Percentiles rank a stretch among this genome's conserved stretches.
Conservation (phyloP, 2,888 invertebrate genomes). For the Lasioglossum figueresi region DNA sequence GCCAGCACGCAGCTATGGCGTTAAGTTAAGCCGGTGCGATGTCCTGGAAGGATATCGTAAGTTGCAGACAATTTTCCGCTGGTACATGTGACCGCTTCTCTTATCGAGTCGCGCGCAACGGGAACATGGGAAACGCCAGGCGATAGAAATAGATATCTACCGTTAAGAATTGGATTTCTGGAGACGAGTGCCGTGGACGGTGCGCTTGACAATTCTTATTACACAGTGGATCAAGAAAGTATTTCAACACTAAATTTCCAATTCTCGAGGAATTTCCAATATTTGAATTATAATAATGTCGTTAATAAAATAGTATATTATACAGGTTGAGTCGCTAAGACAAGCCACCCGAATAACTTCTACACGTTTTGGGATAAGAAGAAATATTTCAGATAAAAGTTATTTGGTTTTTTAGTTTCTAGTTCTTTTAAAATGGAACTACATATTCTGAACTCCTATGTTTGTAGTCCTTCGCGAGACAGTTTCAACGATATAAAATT, state of each 20-base stretch:
- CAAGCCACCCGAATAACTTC: too few species aligned
- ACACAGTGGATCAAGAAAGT: neutral
- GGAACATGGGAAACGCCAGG: neutral
- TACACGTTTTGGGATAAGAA: too few species aligned
- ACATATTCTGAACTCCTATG: too few species aligned
- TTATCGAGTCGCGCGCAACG: neutral
- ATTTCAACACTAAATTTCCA: neutral
- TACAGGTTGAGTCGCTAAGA: too few species aligned
- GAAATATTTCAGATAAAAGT: too few species aligned
- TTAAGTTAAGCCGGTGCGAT: slow-evolving; percentile 26
- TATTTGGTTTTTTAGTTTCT: too few species aligned
- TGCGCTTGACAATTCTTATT: neutral
- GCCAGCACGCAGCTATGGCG: neutral
- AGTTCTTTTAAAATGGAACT: too few species aligned
- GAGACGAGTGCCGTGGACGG: neutral
- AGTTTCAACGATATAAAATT: neutral
- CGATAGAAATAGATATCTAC: neutral
- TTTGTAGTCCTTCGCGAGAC: too few species aligned
- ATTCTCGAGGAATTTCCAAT: neutral
- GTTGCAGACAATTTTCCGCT: slow-evolving; percentile 35
- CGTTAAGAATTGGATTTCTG: neutral
- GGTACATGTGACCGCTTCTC: neutral
- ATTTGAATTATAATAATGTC: neutral
- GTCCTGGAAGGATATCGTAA: slow-evolving; percentile 24
- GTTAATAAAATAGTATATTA: neutral